Evolutionary conservation across 2,113 vertebrate species (phyloP), one percentile per base, ranked within the genome.

Genomic region (Pedetes capensis): DNA sequence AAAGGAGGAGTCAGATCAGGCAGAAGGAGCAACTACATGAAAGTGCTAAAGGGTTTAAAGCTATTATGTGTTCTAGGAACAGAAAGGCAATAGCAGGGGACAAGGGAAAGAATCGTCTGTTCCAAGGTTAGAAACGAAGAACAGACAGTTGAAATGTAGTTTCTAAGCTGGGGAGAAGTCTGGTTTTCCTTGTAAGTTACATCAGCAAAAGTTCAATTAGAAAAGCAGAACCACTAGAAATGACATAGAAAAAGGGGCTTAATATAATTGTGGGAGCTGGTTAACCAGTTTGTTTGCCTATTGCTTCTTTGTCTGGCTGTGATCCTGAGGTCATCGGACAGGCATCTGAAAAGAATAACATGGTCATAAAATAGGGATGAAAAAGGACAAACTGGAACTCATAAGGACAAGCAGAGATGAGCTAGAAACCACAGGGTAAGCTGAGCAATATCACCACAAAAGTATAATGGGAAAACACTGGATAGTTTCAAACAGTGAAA

Each of bases 281-380:
- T 42, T 37, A 29, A 91, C 75, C 25, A 47, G n/a, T 59, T 69
- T 92, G 22, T 63, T 75, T 57, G 25, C 9, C 37, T 95, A 18
- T 49, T 79, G 32, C 53, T 81, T 74, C 76, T 81, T 44, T 76
- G 44, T 71, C 86, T 95, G 78, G 55, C 18, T 75, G 25, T 85
- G 32, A 9, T 53, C 39, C 87, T 91, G 49, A 68, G 53, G 34
- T 84, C 86, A 94, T 75, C 53, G 42, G n/a, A 11, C 53, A 91
- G 55, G 69, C 32, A 91, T 85, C 51, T 85, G 68, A 91, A 63
- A 88, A 80, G 47, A 71, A 93, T 93, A 88, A 63, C 34, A 88
- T 57, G 32, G 39, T 27, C 34, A 74, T 63, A 22, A 51, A 84
- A 9, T 22, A 69, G 14, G 4, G 53, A 66, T 64, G 53, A 16